Evolutionary conservation across 2,888 invertebrate genomes (phyloP), one percentile per base, ranked within the genome.

Genomic region (Parnassius glacialis): DNA sequence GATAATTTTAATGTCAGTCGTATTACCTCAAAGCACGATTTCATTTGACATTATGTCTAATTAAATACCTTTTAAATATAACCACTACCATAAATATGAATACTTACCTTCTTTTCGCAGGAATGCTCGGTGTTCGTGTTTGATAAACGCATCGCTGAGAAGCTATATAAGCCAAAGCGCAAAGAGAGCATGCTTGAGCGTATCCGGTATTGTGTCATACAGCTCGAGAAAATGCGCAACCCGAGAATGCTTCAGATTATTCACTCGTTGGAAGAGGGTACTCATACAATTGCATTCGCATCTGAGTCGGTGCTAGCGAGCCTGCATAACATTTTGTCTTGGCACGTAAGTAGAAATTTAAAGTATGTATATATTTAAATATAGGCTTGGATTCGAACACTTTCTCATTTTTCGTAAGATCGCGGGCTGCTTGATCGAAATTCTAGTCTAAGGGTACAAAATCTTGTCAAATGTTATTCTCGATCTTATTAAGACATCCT

Each of bases 101-200:
- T 5, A 34, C 7, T 34, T n/a, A 7, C 7, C n/a, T 10, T 48
- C 13, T 48, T 45, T 47, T 62, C 13, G 53, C 93, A 98, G 98
- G 97, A 97, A 87, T 97, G 96, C 67, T 98, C 98, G 0, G 95
- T 98, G 68, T 98, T 98, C 88, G 93, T 98, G 62, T 98, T 98
- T 83, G 98, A 98, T 86, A 98, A 98, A 84, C 95, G 96, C 68
- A 94, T 95, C 61, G 97, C 97, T 0, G 98, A 98, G 78, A 98
- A 98, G 81, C 90, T 98, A 51, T 97, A 97, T 90, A 98, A 97
- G 78, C 97, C 97, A 3, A 96, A 97, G 72, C 93, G 97, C 64
- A 97, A 97, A 81, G 98, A 98, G 79, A 95, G 95, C n/a, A 96
- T 98, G 72, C 94, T 98, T 9, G 98, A 98, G 78, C 94, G 97